Evolutionary conservation across 2,888 invertebrate species (phyloP), one percentile per base, ranked within the genome.

Genomic region (Leucophenga montana): DNA sequence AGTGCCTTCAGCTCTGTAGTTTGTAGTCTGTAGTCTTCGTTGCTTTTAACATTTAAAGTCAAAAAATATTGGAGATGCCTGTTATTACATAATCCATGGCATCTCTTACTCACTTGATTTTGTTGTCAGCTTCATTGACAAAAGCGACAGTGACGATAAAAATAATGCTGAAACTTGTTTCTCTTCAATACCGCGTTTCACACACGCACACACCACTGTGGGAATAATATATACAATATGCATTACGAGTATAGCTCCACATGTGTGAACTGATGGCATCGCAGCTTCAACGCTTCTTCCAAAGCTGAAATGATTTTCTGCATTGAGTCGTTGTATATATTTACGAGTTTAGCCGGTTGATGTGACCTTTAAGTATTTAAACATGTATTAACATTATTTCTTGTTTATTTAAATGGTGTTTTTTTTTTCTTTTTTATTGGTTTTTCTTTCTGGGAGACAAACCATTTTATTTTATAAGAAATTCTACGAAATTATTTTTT

Each of bases 281-380:
- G 11, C 39, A 39, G 11, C 39, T 39, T 39, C 1, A 8, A 5
- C 39, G 11, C 39, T 5, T 1, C 39, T 39, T 39, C 39, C 39
- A 39, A 39, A 39, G 39, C 39, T 39, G n/a, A 39, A 39, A 39
- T 39, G 9, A 11, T 8, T 8, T 39, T 39, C 39, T 39, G 8
- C 39, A 1, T 39, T 3, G 39, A 39, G 8, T 39, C 9, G 39
- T 39, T 11, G 3, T 39, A 39, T 39, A 11, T 22, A 16, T 27
- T 13, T 64, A 46, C 62, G 44, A 18, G 66, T 54, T 61, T 57
- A 77, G 79, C 80, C 76, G 80, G 82, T 83, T 79, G 75, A 65
- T 48, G 66, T 84, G 81, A 84, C 81, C 81, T 82, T 82, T 84
- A 82, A 76, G 77, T 53, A 71, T 81, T 73, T 79, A n/a, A n/a